Percentiles rank a stretch among this genome's conserved stretches.
Evolutionary conservation across 2,113 vertebrate species (phyloP).

Genomic region (Myrmecobius fasciatus): DNA sequence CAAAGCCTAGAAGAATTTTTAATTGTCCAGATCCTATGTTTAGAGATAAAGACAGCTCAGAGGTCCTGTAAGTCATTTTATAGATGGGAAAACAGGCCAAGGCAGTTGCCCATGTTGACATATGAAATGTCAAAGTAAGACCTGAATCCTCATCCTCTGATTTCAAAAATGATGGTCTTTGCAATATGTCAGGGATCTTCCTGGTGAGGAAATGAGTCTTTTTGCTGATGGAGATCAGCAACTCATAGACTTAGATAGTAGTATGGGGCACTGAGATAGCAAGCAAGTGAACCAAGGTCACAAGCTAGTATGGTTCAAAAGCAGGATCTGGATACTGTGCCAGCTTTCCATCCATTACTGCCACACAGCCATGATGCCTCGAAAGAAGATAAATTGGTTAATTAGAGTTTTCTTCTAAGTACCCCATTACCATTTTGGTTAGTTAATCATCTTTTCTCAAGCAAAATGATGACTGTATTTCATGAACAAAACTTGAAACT

Average conservation of each 20-base stretch:
- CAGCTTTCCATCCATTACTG: neutral
- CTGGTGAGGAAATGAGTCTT: neutral
- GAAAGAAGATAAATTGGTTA: neutral
- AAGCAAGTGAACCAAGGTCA: neutral
- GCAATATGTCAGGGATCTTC: neutral
- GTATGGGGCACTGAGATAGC: neutral
- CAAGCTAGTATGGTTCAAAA: neutral
- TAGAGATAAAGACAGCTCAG: neutral
- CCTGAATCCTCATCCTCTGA: neutral
- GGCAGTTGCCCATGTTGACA: neutral
- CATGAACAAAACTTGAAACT: neutral
- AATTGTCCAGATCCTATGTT: neutral
- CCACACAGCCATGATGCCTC: rapidly evolving
- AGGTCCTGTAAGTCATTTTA: neutral
- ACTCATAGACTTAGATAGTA: neutral
- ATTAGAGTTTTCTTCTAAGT: neutral
- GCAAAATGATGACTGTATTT: neutral
- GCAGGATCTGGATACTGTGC: neutral
- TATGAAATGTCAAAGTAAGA: neutral
- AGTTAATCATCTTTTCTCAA: neutral
- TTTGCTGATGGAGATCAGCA: neutral
- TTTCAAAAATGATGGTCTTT: neutral
- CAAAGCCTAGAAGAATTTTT: neutral
- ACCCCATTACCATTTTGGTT: neutral
- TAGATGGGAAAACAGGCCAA: neutral